Evolutionary conservation across 2,797 vertebrate species (phyloP).

Genomic region (Sternarchorhynchus goeldii): DNA sequence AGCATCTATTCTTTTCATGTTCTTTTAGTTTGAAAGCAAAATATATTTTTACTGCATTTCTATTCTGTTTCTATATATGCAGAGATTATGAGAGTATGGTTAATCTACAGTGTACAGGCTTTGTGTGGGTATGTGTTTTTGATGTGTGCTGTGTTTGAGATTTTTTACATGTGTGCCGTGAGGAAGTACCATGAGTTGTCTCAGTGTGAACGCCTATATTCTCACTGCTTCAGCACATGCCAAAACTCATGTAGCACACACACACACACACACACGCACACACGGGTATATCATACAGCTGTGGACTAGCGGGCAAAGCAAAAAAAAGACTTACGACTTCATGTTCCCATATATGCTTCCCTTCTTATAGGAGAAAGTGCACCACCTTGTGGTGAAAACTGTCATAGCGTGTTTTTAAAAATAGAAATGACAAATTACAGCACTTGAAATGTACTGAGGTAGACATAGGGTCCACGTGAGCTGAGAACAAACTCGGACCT

Average conservation of each 20-base stretch:
- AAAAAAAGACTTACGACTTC: no score
- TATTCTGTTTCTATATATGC: constrained; percentile 33
- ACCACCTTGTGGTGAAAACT: no score
- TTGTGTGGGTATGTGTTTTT: background rate
- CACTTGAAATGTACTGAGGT: no score
- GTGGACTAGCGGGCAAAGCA: no score
- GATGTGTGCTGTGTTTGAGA: background rate
- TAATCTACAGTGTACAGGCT: background rate
- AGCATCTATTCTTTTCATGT: constrained; percentile 24
- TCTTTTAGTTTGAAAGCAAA: constrained; percentile 6
- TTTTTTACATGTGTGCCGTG: constrained; percentile 37
- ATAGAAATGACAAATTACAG: no score
- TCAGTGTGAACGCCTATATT: constrained; percentile 70
- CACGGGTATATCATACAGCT: background rate
- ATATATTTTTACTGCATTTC: constrained; percentile 33
- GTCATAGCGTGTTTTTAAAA: no score
- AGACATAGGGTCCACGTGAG: no score
- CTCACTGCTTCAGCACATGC: constrained; percentile 58
- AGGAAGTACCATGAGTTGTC: constrained; percentile 73
- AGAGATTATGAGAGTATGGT: no score
- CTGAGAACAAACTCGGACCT: no score
- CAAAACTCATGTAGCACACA: constrained; percentile 22
- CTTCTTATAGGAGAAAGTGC: no score
- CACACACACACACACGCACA: constrained; percentile 6
- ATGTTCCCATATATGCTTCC: no score